phyloP scores from a whole-genome alignment of 2,113 vertebrate species.

The Ochotona curzoniae region DNA sequence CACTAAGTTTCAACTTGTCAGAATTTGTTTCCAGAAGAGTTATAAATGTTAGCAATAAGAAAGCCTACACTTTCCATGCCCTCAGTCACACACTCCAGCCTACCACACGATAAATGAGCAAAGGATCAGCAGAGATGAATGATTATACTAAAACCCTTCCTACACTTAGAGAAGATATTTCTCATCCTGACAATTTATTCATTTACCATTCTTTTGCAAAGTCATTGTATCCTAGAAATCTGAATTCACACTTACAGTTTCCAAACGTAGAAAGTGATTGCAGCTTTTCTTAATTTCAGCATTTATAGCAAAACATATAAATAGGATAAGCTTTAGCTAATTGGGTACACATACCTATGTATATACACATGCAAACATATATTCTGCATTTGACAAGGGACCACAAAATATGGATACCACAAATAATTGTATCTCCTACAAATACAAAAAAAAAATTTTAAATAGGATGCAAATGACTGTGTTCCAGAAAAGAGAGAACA shows the following conservation, averaged over 20 bases:
- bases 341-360: not conserved
- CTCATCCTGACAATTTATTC: conserved; percentile 1
- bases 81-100: conserved; percentile 27
- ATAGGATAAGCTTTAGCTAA: not conserved
- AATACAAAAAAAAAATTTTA: not conserved
- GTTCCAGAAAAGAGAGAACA: not conserved
- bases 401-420: not conserved
- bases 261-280: not conserved
- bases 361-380: not conserved
- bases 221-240: not conserved
- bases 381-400: not conserved
- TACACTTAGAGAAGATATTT: conserved; percentile 37
- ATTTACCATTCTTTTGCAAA: conserved; percentile 36
- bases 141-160: conserved; percentile 67
- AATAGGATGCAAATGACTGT: not conserved
- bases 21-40: conserved; percentile 61
- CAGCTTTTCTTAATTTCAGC: not conserved
- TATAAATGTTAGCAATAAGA: conserved; percentile 77
- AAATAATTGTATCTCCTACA: not conserved
- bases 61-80: conserved; percentile 55
- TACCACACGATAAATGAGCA: not conserved
- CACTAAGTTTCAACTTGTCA: conserved; percentile 59
- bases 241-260: conserved; percentile 19
- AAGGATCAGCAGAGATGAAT: conserved; percentile 57
- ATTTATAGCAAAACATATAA: not conserved